These are phyloP conservation scores for Sarcophaga subvicina DNA, from an alignment of 2,888 invertebrate species.

Conservation along the genomic window DNA sequence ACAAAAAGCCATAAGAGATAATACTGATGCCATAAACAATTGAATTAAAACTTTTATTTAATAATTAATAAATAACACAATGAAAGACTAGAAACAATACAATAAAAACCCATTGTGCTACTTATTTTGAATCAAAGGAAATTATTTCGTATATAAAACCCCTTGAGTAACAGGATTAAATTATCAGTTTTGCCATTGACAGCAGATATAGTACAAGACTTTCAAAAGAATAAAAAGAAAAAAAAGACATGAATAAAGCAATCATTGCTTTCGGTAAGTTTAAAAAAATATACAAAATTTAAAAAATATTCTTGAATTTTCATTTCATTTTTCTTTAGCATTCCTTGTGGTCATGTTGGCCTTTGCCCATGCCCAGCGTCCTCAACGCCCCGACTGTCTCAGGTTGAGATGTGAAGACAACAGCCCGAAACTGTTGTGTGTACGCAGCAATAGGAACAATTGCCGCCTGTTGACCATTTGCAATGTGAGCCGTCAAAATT, in stretches of 20 bases:
- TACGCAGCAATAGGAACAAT: slow-evolving; percentile 64
- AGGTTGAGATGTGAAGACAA: slow-evolving; percentile 36
- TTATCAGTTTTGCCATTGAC: slow-evolving; percentile 8
- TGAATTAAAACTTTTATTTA: too few relatives aligned
- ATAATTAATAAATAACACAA: not conserved
- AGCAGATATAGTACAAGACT: not conserved
- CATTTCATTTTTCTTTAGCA: not conserved
- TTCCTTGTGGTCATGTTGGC: not conserved
- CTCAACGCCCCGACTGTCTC: slow-evolving; percentile 11
- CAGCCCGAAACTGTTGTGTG: slow-evolving; percentile 69
- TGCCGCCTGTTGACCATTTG: slow-evolving; percentile 72
- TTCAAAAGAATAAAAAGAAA: not conserved
- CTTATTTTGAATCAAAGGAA: not conserved
- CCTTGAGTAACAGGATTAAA: not conserved
- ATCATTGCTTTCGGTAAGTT: slow-evolving; percentile 42
- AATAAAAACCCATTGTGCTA: not conserved
- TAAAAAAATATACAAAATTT: not conserved
- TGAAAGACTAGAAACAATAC: too few relatives aligned
- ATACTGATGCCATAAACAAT: too few relatives aligned
- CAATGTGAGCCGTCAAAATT: slow-evolving; percentile 71
- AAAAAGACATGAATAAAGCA: slow-evolving; percentile 53
- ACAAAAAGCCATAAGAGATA: too few relatives aligned
- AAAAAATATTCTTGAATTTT: not conserved
- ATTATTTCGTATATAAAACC: slow-evolving; percentile 37
- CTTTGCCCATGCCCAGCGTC: not conserved